Conservation (phyloP, 2,888 invertebrate species). For the Apodemia mormo region DNA sequence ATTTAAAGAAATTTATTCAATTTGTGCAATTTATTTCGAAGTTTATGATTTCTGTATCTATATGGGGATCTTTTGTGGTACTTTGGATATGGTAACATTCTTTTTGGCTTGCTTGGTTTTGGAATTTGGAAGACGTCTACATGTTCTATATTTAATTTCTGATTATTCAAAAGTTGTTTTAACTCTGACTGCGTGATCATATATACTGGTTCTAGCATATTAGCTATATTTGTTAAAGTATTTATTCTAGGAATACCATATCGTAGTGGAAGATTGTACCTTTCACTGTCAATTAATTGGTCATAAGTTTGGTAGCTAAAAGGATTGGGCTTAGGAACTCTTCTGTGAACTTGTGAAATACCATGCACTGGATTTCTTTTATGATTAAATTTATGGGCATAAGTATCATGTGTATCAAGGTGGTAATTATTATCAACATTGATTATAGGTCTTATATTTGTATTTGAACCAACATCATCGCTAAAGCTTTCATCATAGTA, state of each 20-base stretch:
- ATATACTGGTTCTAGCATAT: slow-evolving; percentile 61
- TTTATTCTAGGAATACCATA: slow-evolving; percentile 36
- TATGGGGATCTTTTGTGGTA: slow-evolving; percentile 49
- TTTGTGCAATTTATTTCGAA: slow-evolving; percentile 56
- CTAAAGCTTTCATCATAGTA: slow-evolving; percentile 43
- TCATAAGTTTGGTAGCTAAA: slow-evolving; percentile 17
- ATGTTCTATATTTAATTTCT: slow-evolving; percentile 66
- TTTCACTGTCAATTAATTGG: neutral
- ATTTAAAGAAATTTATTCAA: slow-evolving; percentile 44
- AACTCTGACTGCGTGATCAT: slow-evolving; percentile 66
- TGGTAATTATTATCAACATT: slow-evolving; percentile 23
- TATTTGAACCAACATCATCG: slow-evolving; percentile 6
- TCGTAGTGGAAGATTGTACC: slow-evolving; percentile 31
- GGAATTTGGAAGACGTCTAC: slow-evolving; percentile 60
- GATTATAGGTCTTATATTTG: slow-evolving; percentile 21
- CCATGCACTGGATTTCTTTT: slow-evolving; percentile 12
- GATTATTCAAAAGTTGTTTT: slow-evolving; percentile 59
- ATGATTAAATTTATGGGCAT: slow-evolving; percentile 44
- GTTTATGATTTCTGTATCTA: slow-evolving; percentile 41
- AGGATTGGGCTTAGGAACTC: slow-evolving; percentile 37
- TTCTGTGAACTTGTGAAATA: slow-evolving; percentile 5
- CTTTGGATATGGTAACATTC: slow-evolving; percentile 45
- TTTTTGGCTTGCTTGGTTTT: slow-evolving; percentile 41
- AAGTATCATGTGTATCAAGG: slow-evolving; percentile 43
- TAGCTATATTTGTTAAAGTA: slow-evolving; percentile 33